These are phyloP conservation scores for Tragelaphus scriptus DNA, from an alignment of 2,113 vertebrate genomes.

Conservation along the genomic window DNA sequence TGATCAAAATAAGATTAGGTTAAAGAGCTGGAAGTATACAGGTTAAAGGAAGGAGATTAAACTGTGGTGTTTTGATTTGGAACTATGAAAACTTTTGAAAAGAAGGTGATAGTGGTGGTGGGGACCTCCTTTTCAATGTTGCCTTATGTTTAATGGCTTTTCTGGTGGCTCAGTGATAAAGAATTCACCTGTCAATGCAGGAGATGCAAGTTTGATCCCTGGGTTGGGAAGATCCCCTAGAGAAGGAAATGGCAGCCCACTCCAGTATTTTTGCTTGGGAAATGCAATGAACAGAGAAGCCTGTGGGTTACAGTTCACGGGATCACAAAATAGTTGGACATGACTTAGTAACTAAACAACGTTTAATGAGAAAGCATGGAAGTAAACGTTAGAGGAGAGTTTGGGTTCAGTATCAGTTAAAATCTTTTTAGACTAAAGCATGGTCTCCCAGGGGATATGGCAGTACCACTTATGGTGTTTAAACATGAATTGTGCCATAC, in stretches of 20 bases:
- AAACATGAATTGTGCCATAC: background rate
- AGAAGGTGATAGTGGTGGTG: background rate
- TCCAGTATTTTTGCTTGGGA: background rate
- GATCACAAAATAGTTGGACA: background rate
- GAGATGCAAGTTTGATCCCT: background rate
- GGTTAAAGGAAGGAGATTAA: background rate
- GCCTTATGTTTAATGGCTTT: background rate
- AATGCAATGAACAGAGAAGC: background rate
- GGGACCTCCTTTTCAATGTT: background rate
- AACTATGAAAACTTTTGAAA: background rate
- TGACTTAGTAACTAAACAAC: background rate
- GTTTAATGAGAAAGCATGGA: background rate
- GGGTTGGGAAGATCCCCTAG: background rate
- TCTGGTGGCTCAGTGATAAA: background rate
- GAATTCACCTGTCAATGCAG: background rate
- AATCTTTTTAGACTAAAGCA: background rate
- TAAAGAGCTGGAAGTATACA: background rate
- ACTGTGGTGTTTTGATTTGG: background rate
- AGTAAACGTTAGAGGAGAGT: background rate
- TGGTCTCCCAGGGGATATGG: background rate
- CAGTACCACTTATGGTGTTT: slow-evolving; percentile 10
- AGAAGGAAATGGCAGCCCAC: background rate
- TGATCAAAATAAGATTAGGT: background rate
- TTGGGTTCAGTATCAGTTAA: background rate
- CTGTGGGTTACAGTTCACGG: background rate